phyloP scores from a whole-genome alignment of 2,113 vertebrate genomes.

The Damaliscus lunatus region DNA sequence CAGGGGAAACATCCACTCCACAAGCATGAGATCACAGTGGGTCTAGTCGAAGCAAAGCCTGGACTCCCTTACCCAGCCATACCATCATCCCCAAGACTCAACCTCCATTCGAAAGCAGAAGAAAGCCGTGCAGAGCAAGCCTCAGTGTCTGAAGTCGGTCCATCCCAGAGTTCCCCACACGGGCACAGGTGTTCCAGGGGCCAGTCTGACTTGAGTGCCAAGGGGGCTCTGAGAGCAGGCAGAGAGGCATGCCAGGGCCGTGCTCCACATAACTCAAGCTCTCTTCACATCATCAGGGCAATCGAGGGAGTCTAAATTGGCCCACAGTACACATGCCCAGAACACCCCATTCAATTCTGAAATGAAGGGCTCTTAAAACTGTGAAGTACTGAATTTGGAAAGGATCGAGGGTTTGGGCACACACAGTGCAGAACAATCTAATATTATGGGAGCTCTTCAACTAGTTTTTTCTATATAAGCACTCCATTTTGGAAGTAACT shows the following conservation, averaged over 20 bases:
- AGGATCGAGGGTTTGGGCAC: conserved; percentile 62
- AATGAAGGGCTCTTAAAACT: conserved; percentile 78
- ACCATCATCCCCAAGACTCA: not conserved
- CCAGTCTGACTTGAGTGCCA: conserved; percentile 39
- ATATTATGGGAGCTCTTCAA: conserved; percentile 72
- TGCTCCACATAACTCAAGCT: conserved; percentile 68
- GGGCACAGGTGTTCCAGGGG: not conserved
- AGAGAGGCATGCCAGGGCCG: conserved; percentile 23
- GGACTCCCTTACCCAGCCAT: no score
- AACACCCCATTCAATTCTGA: conserved; percentile 75
- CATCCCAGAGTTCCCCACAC: fast-evolving
- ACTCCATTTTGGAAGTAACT: conserved; percentile 73
- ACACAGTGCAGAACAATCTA: conserved; percentile 69
- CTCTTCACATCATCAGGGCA: conserved; percentile 75
- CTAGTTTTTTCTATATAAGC: conserved; percentile 51
- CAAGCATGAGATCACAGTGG: fast-evolving
- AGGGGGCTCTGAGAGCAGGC: conserved; percentile 59
- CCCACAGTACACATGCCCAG: conserved; percentile 60
- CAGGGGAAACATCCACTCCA: fast-evolving
- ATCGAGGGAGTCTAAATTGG: conserved; percentile 77
- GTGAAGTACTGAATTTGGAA: conserved; percentile 72
- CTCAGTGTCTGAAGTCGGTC: not conserved
- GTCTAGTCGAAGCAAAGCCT: not conserved
- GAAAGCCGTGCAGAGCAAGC: fast-evolving
- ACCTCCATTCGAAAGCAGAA: not conserved